These are phyloP conservation scores for Muraenolepis orangiensis DNA, from an alignment of 2,797 vertebrate species.

Conservation along the genomic window DNA sequence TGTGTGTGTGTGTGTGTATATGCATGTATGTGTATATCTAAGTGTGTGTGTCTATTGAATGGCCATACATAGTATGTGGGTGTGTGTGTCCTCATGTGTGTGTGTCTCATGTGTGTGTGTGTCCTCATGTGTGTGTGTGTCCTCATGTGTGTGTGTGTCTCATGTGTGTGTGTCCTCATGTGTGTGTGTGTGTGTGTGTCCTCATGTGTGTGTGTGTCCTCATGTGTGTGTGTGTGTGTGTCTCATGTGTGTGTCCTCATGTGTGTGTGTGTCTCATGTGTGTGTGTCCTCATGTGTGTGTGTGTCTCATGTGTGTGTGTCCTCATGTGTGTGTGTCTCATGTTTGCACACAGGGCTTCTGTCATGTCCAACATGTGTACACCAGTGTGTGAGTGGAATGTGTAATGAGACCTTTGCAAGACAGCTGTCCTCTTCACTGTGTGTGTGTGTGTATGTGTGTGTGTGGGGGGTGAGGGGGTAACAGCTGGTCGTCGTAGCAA, in stretches of 20 bases:
- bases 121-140: too few relatives aligned
- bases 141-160: neutral
- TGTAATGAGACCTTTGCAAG: too few relatives aligned
- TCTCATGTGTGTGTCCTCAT: constrained; percentile 2
- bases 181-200: too few relatives aligned
- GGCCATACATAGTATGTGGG: too few relatives aligned
- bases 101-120: too few relatives aligned
- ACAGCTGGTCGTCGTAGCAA: constrained; percentile 66
- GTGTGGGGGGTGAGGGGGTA: constrained; percentile 22
- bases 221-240: too few relatives aligned
- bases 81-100: neutral
- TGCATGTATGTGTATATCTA: neutral
- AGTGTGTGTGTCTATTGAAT: neutral
- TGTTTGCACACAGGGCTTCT: too few relatives aligned
- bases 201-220: neutral
- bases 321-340: neutral
- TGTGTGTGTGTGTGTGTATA: constrained; percentile 7
- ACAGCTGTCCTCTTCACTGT: neutral
- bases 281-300: neutral
- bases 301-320: too few relatives aligned
- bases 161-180: neutral
- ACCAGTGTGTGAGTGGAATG: too few relatives aligned
- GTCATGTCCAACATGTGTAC: too few relatives aligned
- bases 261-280: neutral
- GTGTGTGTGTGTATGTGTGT: constrained; percentile 8